Percentiles rank a stretch among this genome's conserved stretches.
Evolutionary conservation across 2,888 invertebrate species (phyloP).

Genomic region (Dyspetes luteomarginatus): DNA sequence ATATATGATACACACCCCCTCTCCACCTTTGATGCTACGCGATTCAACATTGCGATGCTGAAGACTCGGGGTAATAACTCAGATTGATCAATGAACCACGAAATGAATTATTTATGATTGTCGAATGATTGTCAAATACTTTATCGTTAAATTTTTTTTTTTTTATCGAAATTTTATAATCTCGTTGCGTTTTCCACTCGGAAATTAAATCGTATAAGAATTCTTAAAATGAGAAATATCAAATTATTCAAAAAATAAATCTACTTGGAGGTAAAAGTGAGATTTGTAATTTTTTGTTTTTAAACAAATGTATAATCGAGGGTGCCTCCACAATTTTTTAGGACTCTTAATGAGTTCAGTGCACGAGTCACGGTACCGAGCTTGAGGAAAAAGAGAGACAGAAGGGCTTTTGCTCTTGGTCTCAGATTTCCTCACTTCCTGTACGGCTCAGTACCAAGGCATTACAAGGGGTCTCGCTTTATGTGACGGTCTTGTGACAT

Average conservation of each 20-base stretch:
- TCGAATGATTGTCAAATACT: too few species aligned
- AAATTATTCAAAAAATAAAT: too few species aligned
- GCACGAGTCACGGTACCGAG: slow-evolving; percentile 13
- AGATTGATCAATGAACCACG: neutral
- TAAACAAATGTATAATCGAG: neutral
- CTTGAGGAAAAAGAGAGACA: slow-evolving; percentile 25
- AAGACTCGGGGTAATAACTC: neutral
- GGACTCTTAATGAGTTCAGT: slow-evolving; percentile 10
- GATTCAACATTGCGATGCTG: slow-evolving; percentile 3
- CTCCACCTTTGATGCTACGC: too few species aligned
- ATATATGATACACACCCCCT: too few species aligned
- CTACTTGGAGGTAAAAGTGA: too few species aligned
- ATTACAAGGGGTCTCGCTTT: neutral
- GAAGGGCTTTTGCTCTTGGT: slow-evolving; percentile 45
- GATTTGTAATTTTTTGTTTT: too few species aligned
- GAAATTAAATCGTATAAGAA: too few species aligned
- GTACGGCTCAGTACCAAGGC: slow-evolving; percentile 35
- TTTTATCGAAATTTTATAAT: too few species aligned
- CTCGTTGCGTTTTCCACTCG: too few species aligned
- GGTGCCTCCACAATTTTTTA: neutral
- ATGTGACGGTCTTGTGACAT: neutral
- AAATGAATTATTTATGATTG: too few species aligned
- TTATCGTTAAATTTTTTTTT: too few species aligned
- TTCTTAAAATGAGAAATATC: too few species aligned
- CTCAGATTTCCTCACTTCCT: slow-evolving; percentile 62